phyloP scores from a whole-genome alignment of 2,888 invertebrate species.

The Morpho achilles region DNA sequence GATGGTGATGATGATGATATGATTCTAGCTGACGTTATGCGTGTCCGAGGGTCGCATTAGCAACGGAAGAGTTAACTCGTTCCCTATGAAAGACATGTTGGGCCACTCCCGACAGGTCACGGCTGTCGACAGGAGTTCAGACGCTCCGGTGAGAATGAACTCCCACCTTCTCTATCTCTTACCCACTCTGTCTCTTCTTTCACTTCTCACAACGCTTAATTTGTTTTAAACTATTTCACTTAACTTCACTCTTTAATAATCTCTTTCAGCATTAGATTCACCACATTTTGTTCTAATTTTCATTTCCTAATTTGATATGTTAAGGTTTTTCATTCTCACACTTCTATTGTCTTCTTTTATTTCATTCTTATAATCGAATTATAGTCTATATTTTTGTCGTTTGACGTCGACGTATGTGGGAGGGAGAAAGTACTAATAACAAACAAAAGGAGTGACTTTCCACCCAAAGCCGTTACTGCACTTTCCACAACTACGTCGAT shows the following conservation, averaged over 20 bases:
- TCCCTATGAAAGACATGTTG: slow-evolving; percentile 91
- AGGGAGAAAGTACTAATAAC: too few relatives aligned
- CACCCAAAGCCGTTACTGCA: too few relatives aligned
- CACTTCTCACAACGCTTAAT: neutral
- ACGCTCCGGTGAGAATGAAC: slow-evolving; percentile 83
- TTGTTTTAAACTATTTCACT: neutral
- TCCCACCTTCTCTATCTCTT: neutral
- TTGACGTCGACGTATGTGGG: too few relatives aligned
- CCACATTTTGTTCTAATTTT: too few relatives aligned
- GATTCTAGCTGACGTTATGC: slow-evolving; percentile 84
- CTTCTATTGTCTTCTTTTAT: too few relatives aligned
- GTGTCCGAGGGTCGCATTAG: slow-evolving; percentile 86
- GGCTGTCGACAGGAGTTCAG: slow-evolving; percentile 84
- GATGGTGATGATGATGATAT: slow-evolving; percentile 2
- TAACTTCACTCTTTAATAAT: slow-evolving; percentile 1
- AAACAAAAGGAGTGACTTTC: too few relatives aligned
- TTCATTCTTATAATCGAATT: too few relatives aligned
- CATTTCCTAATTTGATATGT: too few relatives aligned
- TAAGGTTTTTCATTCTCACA: too few relatives aligned
- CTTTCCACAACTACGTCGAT: too few relatives aligned
- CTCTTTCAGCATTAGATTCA: neutral
- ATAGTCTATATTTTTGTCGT: too few relatives aligned
- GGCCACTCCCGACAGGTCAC: slow-evolving; percentile 81
- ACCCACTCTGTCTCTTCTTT: neutral
- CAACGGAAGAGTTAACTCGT: slow-evolving; percentile 86